Conservation (phyloP, 2,888 invertebrate species). For the Leptinotarsa tumamoca region DNA sequence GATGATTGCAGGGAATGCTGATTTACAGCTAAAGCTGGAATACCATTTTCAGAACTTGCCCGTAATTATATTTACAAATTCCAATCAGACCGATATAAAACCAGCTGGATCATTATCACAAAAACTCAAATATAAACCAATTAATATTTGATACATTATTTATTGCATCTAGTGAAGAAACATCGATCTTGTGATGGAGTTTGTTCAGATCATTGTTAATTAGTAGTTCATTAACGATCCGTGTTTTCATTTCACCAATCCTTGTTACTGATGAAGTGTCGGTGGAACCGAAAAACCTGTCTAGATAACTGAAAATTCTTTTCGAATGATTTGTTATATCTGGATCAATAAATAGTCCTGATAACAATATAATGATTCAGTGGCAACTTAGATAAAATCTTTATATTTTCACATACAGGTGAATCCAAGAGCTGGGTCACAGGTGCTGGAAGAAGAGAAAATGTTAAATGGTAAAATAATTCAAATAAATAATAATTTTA, state of each 20-base stretch:
- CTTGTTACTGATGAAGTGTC: neutral
- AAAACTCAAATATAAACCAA: conserved; percentile 34
- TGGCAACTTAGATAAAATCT: too few relatives aligned
- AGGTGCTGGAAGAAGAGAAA: too few relatives aligned
- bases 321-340: neutral
- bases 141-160: conserved; percentile 41
- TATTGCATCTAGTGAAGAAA: conserved; percentile 20
- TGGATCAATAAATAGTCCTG: neutral
- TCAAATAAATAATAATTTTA: too few relatives aligned
- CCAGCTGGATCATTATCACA: conserved; percentile 25
- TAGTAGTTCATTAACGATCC: conserved; percentile 10
- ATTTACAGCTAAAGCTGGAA: conserved; percentile 44
- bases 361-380: too few relatives aligned
- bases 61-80: conserved; percentile 45
- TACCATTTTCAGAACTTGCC: conserved; percentile 45
- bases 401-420: too few relatives aligned
- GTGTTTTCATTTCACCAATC: neutral
- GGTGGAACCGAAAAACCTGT: neutral
- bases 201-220: conserved; percentile 4
- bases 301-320: neutral
- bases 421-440: too few relatives aligned
- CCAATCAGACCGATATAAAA: conserved; percentile 26
- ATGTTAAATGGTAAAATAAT: too few relatives aligned
- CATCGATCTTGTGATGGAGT: neutral
- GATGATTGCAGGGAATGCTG: conserved; percentile 44